Base-by-base conservation (phyloP, 64 coral and sea anemone genomes). In the Stylophora pistillata region DNA sequence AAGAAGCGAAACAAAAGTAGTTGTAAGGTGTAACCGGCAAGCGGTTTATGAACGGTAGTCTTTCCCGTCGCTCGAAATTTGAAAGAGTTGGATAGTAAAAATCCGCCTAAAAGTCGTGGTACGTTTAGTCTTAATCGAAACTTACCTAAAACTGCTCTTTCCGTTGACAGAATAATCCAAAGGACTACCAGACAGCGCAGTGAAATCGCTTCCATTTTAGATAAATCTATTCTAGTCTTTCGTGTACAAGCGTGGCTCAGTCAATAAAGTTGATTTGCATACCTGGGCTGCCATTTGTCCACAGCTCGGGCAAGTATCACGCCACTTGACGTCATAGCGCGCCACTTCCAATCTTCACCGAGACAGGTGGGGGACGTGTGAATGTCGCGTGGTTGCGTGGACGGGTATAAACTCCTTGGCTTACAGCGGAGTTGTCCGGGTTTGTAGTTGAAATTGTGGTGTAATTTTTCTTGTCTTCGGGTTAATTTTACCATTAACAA, bases 251-350 rank as follows among this genome's bases (percentile, higher is more conserved):
- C 33, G 80, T 69, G 80, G 58, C 12, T 47, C 37, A 15, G n/a
- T 59, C 13, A 31, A 61, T 31, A 27, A 58, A 33, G 9, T 10
- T 15, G 9, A 72, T 82, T 93, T 71, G 78, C 77, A 75, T 28
- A 54, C 15, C 41, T 61, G 56, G 14, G 9, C 21, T 52, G 31
- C 47, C 31, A 63, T 18, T 66, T 70, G 64, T 25, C 26, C 10
- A 11, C 10, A 68, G 64, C 31, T 47, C 20, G 56, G 70, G 56
- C 86, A 64, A 86, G 34, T 59, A 93, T 93, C 91, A 93, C 78
- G 78, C 91, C 86, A 93, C 71, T 89, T 89, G 56, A 93, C 91
- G 91, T 93, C 91, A 93, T 88, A 21, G 18, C 77, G 63, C 62
- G 65, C 91, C 71, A 82, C 76, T 47, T 55, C n/a, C n/a, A 47